These are phyloP conservation scores for Peromyscus leucopus DNA, from an alignment of 2,113 vertebrate genomes.

Conservation along the genomic window DNA sequence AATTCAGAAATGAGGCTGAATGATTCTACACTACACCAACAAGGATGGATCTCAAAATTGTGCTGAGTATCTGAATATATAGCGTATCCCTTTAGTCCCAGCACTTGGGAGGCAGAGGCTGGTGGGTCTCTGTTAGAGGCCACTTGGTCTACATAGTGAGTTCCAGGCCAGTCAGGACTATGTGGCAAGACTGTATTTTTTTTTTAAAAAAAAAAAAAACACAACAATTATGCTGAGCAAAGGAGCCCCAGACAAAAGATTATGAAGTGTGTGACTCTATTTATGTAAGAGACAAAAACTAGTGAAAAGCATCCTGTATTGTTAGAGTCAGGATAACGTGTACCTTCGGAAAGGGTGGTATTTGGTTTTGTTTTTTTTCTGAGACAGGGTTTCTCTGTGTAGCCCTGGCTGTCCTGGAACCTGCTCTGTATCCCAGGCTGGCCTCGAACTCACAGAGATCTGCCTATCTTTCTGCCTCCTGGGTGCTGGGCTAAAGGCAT, in stretches of 20 bases:
- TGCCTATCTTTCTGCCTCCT: not conserved
- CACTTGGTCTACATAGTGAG: not conserved
- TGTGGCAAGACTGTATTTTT: not conserved
- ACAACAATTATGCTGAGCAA: not conserved
- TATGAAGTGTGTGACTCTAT: not conserved
- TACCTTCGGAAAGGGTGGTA: not conserved
- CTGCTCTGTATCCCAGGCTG: not conserved
- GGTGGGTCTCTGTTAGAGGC: not conserved
- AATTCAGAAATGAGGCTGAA: not conserved
- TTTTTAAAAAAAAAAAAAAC: too few species aligned
- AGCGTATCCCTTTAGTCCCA: not conserved
- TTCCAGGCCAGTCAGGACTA: not conserved
- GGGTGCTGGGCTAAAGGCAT: not conserved
- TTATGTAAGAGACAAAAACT: conserved; percentile 27
- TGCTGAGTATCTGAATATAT: not conserved
- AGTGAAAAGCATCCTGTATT: not conserved
- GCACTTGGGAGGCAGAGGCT: not conserved
- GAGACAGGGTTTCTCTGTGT: not conserved
- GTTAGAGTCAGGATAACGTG: not conserved
- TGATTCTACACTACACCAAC: not conserved
- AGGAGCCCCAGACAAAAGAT: not conserved
- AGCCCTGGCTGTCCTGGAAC: not conserved
- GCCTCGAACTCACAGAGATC: not conserved
- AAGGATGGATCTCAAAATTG: not conserved
- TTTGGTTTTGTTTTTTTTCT: not conserved